Evolutionary conservation across 2,113 vertebrate genomes (phyloP).

Genomic region (Anarrhichthys ocellatus): DNA sequence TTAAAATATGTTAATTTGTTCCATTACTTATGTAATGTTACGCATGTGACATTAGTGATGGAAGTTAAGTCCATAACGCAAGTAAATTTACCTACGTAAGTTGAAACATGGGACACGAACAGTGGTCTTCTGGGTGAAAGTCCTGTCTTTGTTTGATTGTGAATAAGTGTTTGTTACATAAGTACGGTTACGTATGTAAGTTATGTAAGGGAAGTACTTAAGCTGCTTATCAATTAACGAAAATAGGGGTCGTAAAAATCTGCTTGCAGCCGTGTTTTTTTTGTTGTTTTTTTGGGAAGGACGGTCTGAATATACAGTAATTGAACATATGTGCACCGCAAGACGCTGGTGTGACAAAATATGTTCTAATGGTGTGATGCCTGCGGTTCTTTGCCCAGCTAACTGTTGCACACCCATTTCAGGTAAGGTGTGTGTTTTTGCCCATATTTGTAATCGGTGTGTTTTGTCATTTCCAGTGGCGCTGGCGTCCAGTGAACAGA

Average conservation of each 20-base stretch:
- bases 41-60: not conserved
- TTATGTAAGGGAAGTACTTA: no score
- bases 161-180: not conserved
- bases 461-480: constrained; percentile 79
- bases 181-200: not conserved
- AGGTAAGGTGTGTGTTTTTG: constrained; percentile 4
- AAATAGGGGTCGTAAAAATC: no score
- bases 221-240: no score
- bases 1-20: not conserved
- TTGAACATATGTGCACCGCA: constrained; percentile 1
- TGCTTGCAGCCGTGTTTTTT: no score
- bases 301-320: not conserved
- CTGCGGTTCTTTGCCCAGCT: not conserved
- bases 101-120: not conserved
- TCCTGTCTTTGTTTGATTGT: not conserved
- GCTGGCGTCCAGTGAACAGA: constrained; percentile 89
- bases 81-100: not conserved
- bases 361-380: not conserved
- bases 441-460: not conserved
- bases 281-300: no score
- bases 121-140: not conserved
- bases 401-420: not conserved
- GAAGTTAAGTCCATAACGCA: not conserved
- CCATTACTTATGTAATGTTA: no score
- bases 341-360: not conserved